phyloP scores from a whole-genome alignment of 1,140 invertebrate species.

The Babylonia areolata region DNA sequence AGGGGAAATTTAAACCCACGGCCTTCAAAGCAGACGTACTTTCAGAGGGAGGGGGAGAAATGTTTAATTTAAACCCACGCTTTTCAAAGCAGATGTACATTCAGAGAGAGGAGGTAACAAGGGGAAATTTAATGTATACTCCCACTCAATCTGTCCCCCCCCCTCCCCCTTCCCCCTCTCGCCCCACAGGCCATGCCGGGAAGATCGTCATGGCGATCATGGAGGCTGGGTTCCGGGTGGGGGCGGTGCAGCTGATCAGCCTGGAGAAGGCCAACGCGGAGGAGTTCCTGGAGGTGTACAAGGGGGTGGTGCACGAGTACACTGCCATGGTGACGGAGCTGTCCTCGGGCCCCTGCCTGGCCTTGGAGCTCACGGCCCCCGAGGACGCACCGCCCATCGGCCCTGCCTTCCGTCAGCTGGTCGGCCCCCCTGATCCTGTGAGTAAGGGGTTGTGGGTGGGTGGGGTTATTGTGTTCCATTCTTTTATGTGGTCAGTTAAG shows the following conservation, averaged over 20 bases:
- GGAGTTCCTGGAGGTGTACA: slow-evolving; percentile 95
- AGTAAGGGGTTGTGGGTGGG: slow-evolving; percentile 64
- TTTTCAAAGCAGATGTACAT: no score
- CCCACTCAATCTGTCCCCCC: no score
- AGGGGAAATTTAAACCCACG: no score
- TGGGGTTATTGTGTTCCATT: no score
- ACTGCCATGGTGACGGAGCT: slow-evolving; percentile 86
- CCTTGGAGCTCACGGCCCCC: slow-evolving; percentile 85
- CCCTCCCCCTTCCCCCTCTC: no score
- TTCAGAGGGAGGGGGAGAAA: no score
- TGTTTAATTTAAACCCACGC: no score
- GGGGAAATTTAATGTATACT: no score
- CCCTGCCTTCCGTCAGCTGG: slow-evolving; percentile 87
- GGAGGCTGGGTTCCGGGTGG: slow-evolving; percentile 85
- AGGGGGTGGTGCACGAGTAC: slow-evolving; percentile 76
- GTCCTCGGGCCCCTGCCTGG: slow-evolving; percentile 88
- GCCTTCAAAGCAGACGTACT: no score
- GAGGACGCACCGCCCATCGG: slow-evolving; percentile 76
- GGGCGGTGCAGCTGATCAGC: slow-evolving; percentile 83
- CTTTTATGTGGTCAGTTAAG: no score
- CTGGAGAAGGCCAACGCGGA: slow-evolving; percentile 88
- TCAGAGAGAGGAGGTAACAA: no score
- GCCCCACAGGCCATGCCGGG: slow-evolving; percentile 78
- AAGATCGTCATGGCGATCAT: slow-evolving; percentile 85
- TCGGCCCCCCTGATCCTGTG: slow-evolving; percentile 92